A percentile compares a stretch with the other conserved stretches of the same genome.
Evolutionary conservation across 2,113 vertebrate genomes (phyloP).

Genomic region (Albula glossodonta): DNA sequence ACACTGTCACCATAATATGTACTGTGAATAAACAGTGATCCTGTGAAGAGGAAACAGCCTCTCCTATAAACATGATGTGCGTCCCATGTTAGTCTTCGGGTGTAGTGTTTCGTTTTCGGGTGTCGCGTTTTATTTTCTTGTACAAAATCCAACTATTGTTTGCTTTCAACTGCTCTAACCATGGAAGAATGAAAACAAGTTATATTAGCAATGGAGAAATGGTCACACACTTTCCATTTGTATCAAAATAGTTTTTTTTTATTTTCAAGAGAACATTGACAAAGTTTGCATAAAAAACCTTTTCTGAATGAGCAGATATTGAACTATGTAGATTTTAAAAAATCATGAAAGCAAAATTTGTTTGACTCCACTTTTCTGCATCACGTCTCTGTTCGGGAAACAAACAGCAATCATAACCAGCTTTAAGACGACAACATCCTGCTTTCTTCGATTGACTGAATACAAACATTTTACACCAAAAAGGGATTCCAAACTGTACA

Average conservation of each 20-base stretch:
- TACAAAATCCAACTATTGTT: neutral
- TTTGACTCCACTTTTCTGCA: slow-evolving; percentile 14
- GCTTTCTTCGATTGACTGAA: neutral
- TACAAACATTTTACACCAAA: neutral
- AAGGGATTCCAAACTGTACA: neutral
- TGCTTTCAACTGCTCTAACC: neutral
- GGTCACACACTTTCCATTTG: slow-evolving; percentile 32
- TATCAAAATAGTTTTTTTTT: slow-evolving; percentile 79
- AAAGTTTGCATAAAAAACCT: slow-evolving; percentile 74
- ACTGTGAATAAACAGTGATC: neutral
- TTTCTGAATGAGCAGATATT: slow-evolving; percentile 67
- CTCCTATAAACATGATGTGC: neutral
- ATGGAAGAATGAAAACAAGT: neutral
- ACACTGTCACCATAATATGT: neutral
- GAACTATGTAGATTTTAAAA: slow-evolving; percentile 69
- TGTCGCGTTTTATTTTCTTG: neutral
- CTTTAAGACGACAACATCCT: neutral
- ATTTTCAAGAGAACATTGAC: slow-evolving; percentile 70
- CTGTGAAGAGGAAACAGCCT: neutral
- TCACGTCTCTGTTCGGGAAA: neutral
- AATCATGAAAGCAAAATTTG: slow-evolving; percentile 33
- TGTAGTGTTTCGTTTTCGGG: neutral
- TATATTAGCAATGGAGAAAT: slow-evolving; percentile 3
- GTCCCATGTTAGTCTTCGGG: neutral
- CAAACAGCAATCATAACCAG: neutral